These are phyloP conservation scores for Erebia ligea DNA, from an alignment of 2,888 invertebrate species.

Conservation along the genomic window DNA sequence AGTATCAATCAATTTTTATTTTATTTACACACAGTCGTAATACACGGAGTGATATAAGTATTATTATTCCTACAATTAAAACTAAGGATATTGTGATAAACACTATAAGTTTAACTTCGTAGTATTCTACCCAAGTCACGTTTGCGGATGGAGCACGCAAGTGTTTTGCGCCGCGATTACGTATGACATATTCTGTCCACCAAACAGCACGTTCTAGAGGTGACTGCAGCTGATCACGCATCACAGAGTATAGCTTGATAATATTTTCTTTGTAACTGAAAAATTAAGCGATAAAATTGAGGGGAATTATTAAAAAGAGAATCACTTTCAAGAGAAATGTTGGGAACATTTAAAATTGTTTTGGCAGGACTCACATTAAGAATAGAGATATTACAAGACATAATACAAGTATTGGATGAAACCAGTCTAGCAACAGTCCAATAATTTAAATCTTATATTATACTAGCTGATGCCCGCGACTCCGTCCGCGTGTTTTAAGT, in stretches of 20 bases:
- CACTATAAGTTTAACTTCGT: conserved; percentile 45
- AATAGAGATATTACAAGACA: too few species aligned
- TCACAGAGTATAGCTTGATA: conserved; percentile 38
- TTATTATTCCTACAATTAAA: not conserved
- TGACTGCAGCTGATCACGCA: conserved; percentile 42
- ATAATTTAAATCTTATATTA: too few species aligned
- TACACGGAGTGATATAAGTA: not conserved
- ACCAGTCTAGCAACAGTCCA: too few species aligned
- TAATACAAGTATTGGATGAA: too few species aligned
- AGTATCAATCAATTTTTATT: conserved; percentile 6
- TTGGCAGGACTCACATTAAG: too few species aligned
- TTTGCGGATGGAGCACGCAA: conserved; percentile 51
- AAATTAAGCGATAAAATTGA: not conserved
- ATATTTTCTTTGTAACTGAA: conserved; percentile 45
- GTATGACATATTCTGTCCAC: conserved; percentile 52
- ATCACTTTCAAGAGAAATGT: too few species aligned
- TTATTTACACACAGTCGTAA: not conserved
- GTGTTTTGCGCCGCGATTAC: conserved; percentile 29
- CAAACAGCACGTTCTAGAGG: conserved; percentile 51
- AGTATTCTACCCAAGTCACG: conserved; percentile 52
- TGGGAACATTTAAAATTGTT: too few species aligned
- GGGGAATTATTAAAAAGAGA: not conserved
- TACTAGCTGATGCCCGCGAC: too few species aligned
- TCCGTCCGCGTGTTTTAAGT: too few species aligned
- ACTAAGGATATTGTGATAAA: not conserved